Base-by-base conservation (phyloP, 2,888 invertebrate genomes). In the Bimastos eiseni region DNA sequence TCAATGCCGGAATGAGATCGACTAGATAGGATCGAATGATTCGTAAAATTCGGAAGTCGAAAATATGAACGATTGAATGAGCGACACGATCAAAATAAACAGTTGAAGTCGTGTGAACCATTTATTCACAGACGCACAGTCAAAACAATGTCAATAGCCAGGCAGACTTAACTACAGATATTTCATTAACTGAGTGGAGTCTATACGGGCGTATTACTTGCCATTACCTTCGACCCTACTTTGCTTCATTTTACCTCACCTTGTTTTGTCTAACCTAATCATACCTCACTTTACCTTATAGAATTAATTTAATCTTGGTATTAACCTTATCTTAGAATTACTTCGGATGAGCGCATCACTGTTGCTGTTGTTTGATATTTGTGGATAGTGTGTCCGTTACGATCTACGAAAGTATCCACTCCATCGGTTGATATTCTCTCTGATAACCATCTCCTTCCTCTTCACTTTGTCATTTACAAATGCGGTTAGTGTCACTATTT, bases 381-480 rank as follows among this genome's bases (percentile, higher is more conserved):
- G 70, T 49, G 34, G 70, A 19, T 96, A 97, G 94, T 97, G 97
- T 95, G 97, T 98, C 92, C 96, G 97, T 24, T 98, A 98, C 96
- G 98, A 98, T 94, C 97, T 98, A 89, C 97, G 97, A 3, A 96
- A 97, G 93, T 97, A 90, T 21, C 97, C 97, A 93, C 96, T 97
- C 0, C 95, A 98, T 84, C 96, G 98, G 92, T 96, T 98, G 93
- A 97, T 97, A 90, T 97, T 98, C 41, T 97, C 98, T 11, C 97
- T 97, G 34, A 97, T 98, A 93, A 98, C 98, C 3, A 97, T 98
- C 91, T 96, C 98, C 21, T 96, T 98, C 91, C 97, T 98, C 70
- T 98, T 98, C 95, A 97, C 97, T 89, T 97, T 98, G 92, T 97
- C 97, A 90, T 98, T 98, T 96, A 97, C 98, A 92, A 98, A 98